phyloP scores from a whole-genome alignment of 2,797 vertebrate species.

The Thunnus albacares region DNA sequence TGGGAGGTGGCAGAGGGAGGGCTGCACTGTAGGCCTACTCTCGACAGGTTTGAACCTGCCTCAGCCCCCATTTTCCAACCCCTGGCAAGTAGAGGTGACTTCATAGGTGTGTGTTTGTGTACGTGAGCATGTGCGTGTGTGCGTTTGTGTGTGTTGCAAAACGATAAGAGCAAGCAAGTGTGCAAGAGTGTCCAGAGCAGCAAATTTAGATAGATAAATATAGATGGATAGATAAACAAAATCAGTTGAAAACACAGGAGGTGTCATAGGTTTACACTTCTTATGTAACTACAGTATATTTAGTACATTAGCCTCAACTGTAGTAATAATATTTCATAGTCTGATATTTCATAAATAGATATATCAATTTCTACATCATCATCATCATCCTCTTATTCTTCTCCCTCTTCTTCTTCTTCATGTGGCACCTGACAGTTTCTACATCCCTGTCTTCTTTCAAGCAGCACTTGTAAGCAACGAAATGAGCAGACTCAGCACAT shows the following conservation, averaged over 20 bases:
- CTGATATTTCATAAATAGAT: constrained; percentile 17
- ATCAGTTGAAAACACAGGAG: background rate
- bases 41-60: constrained; percentile 84
- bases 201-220: background rate
- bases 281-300: background rate
- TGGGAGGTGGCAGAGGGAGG: constrained; percentile 68
- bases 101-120: constrained; percentile 69
- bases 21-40: constrained; percentile 53
- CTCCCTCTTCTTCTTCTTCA: background rate
- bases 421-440: background rate
- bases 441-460: constrained; percentile 9
- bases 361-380: background rate
- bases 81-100: constrained; percentile 73
- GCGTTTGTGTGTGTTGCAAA: constrained; percentile 34
- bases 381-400: background rate
- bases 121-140: constrained; percentile 16
- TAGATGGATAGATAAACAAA: background rate
- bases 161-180: constrained; percentile 28
- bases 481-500: constrained; percentile 80
- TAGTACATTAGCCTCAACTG: background rate
- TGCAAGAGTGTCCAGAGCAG: constrained; percentile 19
- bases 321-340: background rate
- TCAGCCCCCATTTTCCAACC: constrained; percentile 80
- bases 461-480: constrained; percentile 27
- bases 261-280: background rate